Percentiles rank a stretch among this genome's conserved stretches.
Evolutionary conservation across 1,140 invertebrate genomes (phyloP).

Genomic region (Cephus cinctus): DNA sequence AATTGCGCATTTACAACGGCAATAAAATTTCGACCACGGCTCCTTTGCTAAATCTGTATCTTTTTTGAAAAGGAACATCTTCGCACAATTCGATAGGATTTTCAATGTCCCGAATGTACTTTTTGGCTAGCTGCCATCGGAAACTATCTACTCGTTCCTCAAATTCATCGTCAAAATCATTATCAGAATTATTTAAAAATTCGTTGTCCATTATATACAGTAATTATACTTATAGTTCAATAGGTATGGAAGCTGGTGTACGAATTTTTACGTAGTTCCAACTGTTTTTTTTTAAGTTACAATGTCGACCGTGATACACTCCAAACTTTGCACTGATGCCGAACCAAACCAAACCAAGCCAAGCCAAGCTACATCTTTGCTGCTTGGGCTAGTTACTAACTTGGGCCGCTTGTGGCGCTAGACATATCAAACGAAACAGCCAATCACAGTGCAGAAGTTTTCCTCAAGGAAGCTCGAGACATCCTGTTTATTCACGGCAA

Average conservation of each 20-base stretch:
- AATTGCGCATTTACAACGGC: conserved; percentile 2
- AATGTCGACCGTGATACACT: background rate
- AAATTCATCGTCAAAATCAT: conserved; percentile 2
- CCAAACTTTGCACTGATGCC: background rate
- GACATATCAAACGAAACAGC: conserved; percentile 1
- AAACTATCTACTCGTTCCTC: background rate
- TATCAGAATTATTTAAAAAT: conserved; percentile 3
- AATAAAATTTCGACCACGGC: conserved; percentile 1
- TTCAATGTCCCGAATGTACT: background rate
- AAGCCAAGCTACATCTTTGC: too few relatives aligned
- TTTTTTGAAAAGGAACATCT: conserved; percentile 1
- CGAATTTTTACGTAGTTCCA: conserved; percentile 3
- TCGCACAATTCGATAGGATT: conserved; percentile 3
- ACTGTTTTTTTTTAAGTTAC: conserved; percentile 1
- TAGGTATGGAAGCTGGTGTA: too few relatives aligned
- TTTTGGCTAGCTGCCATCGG: conserved; percentile 2
- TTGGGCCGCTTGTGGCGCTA: too few relatives aligned
- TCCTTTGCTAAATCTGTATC: conserved; percentile 2
- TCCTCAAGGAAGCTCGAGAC: background rate
- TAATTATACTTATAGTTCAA: too few relatives aligned
- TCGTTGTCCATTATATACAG: conserved; percentile 3
- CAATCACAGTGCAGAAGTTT: background rate
- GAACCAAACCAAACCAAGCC: background rate
- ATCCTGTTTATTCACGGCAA: too few relatives aligned
- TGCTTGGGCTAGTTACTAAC: too few relatives aligned